Evolutionary conservation across 2,113 vertebrate species (phyloP).

Genomic region (Mobula hypostoma): DNA sequence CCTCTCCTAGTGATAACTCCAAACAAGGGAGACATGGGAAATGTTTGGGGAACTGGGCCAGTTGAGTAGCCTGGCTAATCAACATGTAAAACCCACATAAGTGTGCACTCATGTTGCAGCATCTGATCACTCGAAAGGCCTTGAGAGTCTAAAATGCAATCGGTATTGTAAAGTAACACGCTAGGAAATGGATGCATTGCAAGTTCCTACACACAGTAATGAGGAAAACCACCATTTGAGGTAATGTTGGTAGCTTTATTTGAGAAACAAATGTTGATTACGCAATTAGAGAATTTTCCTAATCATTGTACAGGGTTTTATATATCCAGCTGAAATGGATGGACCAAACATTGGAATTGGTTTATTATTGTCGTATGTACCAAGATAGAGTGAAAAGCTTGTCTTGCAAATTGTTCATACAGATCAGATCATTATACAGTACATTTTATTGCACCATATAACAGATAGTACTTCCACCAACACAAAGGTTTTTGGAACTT

Average conservation of each 20-base stretch:
- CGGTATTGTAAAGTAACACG: not conserved
- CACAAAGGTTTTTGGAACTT: not conserved
- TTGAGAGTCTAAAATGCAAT: not conserved
- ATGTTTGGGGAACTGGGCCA: not conserved
- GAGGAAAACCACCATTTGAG: not conserved
- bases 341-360: not conserved
- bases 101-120: not conserved
- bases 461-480: not conserved
- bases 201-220: not conserved
- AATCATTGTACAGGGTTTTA: not conserved
- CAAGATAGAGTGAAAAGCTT: no score
- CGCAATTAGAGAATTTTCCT: not conserved
- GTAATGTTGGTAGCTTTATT: not conserved
- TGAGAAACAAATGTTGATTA: not conserved
- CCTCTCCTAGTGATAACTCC: no score
- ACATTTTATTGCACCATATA: not conserved
- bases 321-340: not conserved
- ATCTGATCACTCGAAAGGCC: not conserved
- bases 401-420: no score
- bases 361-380: no score
- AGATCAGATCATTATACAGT: no score
- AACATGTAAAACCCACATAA: no score
- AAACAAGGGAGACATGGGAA: not conserved
- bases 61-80: not conserved
- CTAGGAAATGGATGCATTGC: not conserved